phyloP scores from a whole-genome alignment of 1,140 invertebrate species.

The Centruroides sculpturatus region DNA sequence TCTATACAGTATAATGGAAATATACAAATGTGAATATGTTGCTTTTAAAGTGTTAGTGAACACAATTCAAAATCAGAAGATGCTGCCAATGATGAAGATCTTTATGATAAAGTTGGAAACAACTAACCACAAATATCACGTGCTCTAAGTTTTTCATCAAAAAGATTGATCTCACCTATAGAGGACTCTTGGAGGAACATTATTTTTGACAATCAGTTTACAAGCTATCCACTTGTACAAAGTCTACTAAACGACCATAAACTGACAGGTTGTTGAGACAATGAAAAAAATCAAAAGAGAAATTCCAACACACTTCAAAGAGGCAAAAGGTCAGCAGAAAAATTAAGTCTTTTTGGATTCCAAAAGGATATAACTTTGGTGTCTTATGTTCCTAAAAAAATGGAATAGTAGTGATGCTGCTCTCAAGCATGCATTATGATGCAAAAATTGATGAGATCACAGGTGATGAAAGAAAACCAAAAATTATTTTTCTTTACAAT shows the following conservation, averaged over 20 bases:
- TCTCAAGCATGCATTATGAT: conserved; percentile 18
- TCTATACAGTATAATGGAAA: no score
- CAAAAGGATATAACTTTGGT: conserved; percentile 12
- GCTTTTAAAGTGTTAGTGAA: no score
- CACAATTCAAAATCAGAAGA: no score
- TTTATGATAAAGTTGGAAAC: no score
- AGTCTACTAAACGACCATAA: conserved; percentile 7
- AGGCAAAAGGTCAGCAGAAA: conserved; percentile 1
- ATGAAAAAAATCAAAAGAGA: conserved; percentile 12
- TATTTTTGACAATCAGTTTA: conserved; percentile 16
- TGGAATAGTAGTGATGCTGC: conserved; percentile 14
- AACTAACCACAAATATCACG: no score
- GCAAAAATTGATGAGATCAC: conserved; percentile 8
- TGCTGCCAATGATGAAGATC: no score
- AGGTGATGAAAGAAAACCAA: conserved; percentile 22
- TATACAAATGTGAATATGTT: no score
- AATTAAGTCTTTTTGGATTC: conserved; percentile 10
- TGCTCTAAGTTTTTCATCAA: neutral
- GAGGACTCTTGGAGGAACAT: conserved; percentile 10
- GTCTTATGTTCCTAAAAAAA: conserved; percentile 19
- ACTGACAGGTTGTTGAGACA: conserved; percentile 14
- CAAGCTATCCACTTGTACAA: conserved; percentile 6
- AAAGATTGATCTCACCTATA: conserved; percentile 3
- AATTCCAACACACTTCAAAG: conserved; percentile 10
- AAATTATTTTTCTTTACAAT: conserved; percentile 31